phyloP scores from a whole-genome alignment of 2,797 vertebrate species.

The Manis pentadactyla region DNA sequence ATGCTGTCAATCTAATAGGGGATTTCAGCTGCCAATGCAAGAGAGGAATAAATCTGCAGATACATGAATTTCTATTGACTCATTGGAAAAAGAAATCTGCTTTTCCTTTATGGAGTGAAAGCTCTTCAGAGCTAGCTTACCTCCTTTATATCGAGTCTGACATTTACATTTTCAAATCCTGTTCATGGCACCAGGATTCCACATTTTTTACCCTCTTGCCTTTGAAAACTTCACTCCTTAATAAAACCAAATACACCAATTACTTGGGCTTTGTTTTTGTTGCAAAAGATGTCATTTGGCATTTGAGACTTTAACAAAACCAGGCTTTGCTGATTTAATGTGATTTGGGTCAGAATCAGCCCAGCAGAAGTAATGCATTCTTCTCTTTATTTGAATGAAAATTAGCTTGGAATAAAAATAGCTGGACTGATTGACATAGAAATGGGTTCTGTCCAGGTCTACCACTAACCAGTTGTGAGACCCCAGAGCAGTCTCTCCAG shows the following conservation, averaged over 20 bases:
- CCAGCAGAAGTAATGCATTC: constrained; percentile 45
- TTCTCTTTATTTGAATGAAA: constrained; percentile 21
- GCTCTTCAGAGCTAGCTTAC: neutral
- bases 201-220: neutral
- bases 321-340: constrained; percentile 27
- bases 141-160: neutral
- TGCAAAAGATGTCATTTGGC: constrained; percentile 30
- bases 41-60: constrained; percentile 56
- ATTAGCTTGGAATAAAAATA: constrained; percentile 21
- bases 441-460: neutral
- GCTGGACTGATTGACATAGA: neutral
- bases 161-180: constrained; percentile 48
- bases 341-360: constrained; percentile 53
- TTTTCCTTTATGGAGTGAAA: neutral
- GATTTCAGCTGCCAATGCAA: constrained; percentile 5
- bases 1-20: constrained; percentile 44
- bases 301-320: constrained; percentile 54
- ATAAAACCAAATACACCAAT: constrained; percentile 46
- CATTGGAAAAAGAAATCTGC: neutral
- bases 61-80: constrained; percentile 40
- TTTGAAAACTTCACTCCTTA: constrained; percentile 46
- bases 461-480: neutral
- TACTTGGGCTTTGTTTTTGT: constrained; percentile 38
- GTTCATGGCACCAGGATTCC: neutral
- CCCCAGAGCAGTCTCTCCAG: neutral